Conservation (phyloP, 2,113 vertebrate genomes). For the Thalassarche chlororhynchos region DNA sequence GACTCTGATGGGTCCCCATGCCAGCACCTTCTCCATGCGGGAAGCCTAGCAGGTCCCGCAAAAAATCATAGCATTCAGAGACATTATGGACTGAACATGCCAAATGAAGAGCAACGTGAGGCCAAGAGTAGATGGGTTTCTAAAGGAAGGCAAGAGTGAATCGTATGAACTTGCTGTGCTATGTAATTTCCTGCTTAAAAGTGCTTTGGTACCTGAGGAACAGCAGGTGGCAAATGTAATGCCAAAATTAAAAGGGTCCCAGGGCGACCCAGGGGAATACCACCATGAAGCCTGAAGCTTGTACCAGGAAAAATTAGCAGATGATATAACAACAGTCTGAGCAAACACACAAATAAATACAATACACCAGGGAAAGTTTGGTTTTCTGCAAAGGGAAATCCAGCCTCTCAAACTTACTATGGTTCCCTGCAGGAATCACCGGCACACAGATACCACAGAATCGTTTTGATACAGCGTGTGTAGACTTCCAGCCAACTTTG, state of each 20-base stretch:
- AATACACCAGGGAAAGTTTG: background rate
- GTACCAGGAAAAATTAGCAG: background rate
- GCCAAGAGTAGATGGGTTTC: background rate
- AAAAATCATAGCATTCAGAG: background rate
- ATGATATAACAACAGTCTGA: background rate
- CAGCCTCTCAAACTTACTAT: background rate
- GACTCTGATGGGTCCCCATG: background rate
- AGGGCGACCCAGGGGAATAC: background rate
- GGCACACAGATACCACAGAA: too few relatives aligned
- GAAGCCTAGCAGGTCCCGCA: background rate
- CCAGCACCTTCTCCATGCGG: background rate
- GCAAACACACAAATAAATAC: background rate
- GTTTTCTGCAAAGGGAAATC: background rate
- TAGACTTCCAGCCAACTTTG: background rate
- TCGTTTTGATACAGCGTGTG: fast-evolving
- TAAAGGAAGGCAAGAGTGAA: background rate
- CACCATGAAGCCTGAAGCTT: background rate
- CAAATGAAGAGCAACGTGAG: background rate
- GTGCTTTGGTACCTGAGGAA: background rate
- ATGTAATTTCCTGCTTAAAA: background rate
- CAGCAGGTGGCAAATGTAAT: background rate
- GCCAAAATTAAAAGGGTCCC: background rate
- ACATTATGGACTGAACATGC: background rate
- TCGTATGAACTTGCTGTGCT: background rate
- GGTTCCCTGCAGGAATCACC: background rate